Conservation (phyloP, 53 echinoderm and acorn worm genomes). For the Temnopleurus reevesii region DNA sequence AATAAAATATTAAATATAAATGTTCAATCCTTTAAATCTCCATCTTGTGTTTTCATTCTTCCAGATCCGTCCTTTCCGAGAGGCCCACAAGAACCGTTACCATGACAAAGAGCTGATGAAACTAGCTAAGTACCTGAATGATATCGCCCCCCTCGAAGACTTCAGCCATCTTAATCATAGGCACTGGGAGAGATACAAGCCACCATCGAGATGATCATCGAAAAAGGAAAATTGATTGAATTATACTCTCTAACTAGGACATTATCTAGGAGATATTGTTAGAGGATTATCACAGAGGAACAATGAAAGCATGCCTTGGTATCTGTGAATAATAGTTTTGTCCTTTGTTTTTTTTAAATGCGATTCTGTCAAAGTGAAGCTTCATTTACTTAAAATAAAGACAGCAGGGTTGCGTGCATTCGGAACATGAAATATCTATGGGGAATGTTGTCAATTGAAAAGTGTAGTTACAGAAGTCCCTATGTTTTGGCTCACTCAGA, state of each 20-base stretch:
- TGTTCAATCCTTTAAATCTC: no score
- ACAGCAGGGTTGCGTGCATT: no score
- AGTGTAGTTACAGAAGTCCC: no score
- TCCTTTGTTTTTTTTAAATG: no score
- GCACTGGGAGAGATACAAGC: constrained; percentile 90
- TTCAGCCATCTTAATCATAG: constrained; percentile 88
- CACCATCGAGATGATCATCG: constrained; percentile 30
- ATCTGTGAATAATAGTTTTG: background rate
- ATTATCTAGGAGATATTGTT: background rate
- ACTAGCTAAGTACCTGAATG: constrained; percentile 77
- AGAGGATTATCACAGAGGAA: background rate
- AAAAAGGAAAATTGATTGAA: background rate
- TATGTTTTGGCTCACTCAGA: no score
- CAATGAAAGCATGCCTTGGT: background rate
- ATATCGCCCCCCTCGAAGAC: constrained; percentile 85
- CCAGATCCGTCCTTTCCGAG: constrained; percentile 94
- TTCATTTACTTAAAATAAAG: no score
- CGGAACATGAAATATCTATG: no score
- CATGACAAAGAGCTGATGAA: constrained; percentile 82
- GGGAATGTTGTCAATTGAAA: no score
- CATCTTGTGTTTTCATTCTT: no score
- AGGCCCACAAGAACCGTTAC: constrained; percentile 85
- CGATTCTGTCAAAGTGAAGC: no score
- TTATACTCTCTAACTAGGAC: background rate
- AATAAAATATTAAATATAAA: no score